Evolutionary conservation across 2,888 invertebrate genomes (phyloP).

Genomic region (Campoletis raptor): DNA sequence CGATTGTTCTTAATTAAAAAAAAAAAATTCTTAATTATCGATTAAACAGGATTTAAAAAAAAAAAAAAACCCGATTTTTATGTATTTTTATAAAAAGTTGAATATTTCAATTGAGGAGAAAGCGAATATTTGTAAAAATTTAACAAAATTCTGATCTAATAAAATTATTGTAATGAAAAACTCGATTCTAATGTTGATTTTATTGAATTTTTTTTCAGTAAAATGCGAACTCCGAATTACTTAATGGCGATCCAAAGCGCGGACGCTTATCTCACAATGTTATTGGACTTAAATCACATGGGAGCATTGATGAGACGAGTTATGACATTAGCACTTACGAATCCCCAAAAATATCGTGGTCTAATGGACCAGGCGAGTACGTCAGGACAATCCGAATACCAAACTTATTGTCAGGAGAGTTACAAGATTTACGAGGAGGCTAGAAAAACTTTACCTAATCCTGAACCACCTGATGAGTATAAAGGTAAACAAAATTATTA

Average conservation of each 20-base stretch:
- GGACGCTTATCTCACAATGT: constrained; percentile 94
- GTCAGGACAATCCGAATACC: constrained; percentile 88
- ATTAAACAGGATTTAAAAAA: not conserved
- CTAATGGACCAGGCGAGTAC: constrained; percentile 79
- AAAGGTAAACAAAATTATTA: constrained; percentile 85
- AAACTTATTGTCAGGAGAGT: constrained; percentile 90
- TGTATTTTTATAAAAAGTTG: not conserved
- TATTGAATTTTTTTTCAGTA: constrained; percentile 77
- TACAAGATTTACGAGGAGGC: constrained; percentile 92
- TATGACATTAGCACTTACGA: constrained; percentile 96
- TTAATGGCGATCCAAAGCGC: constrained; percentile 92
- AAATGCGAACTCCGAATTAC: constrained; percentile 86
- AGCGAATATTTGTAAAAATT: not conserved
- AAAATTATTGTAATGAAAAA: too few species aligned
- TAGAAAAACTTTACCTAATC: constrained; percentile 91
- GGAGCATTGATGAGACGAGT: constrained; percentile 98
- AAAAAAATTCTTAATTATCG: not conserved
- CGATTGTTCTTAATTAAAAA: constrained; percentile 45
- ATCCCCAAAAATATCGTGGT: constrained; percentile 88
- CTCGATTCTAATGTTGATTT: not conserved
- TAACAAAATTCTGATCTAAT: too few species aligned
- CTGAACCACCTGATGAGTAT: constrained; percentile 91
- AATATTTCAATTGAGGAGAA: not conserved
- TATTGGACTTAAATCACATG: constrained; percentile 98
- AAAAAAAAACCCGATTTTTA: not conserved